Conservation (phyloP, 2,888 invertebrate species). For the Torymus texanus region DNA sequence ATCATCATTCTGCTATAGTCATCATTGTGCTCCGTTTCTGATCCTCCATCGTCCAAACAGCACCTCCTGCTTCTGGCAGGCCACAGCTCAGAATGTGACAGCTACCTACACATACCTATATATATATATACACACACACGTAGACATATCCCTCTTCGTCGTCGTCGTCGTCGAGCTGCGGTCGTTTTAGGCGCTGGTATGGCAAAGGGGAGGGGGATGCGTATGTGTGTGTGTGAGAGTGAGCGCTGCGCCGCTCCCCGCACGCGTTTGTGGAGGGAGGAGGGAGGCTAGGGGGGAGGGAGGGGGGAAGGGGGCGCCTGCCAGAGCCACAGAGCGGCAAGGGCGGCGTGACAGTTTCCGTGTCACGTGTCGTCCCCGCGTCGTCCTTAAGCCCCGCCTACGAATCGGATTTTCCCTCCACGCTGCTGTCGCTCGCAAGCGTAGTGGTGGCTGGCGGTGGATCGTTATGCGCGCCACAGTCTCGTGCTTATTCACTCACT, state of each 20-base stretch:
- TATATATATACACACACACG: no score
- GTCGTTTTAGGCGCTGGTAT: conserved; percentile 34
- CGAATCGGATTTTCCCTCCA: conserved; percentile 65
- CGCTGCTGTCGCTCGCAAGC: conserved; percentile 14
- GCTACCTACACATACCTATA: background rate
- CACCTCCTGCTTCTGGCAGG: background rate
- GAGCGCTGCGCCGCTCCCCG: background rate
- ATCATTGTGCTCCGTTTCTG: no score
- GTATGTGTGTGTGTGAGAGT: conserved; percentile 9
- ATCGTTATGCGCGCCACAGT: conserved; percentile 50
- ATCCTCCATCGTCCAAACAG: background rate
- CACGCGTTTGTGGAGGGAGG: background rate
- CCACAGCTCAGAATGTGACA: background rate
- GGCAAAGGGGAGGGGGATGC: conserved; percentile 5
- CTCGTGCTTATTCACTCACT: conserved; percentile 1
- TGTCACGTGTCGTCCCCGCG: conserved; percentile 71
- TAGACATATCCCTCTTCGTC: no score
- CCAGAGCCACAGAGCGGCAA: conserved; percentile 57
- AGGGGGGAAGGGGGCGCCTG: conserved; percentile 49
- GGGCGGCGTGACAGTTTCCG: conserved; percentile 75
- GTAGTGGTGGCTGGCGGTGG: background rate
- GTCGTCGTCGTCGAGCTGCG: conserved; percentile 5
- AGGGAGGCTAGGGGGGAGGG: conserved; percentile 11
- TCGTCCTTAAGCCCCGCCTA: conserved; percentile 72
- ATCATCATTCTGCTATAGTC: no score